Conservation (phyloP, 2,113 vertebrate genomes). For the Lagopus leucura region DNA sequence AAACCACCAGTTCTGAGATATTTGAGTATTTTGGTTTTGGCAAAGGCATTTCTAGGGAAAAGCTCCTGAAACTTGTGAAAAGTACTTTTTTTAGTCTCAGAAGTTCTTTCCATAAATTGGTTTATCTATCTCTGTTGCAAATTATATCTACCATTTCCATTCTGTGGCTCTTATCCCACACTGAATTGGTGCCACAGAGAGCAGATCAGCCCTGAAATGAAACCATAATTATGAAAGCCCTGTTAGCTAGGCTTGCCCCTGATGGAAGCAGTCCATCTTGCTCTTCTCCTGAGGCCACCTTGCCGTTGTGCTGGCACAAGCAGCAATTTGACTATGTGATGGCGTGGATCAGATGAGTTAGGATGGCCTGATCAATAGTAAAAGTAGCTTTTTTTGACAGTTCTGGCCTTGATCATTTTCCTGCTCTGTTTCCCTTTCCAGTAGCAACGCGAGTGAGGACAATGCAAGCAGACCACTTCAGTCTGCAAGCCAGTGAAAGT, state of each 20-base stretch:
- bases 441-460: neutral
- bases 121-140: neutral
- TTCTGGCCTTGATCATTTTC: neutral
- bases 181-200: neutral
- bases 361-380: neutral
- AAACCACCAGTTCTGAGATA: neutral
- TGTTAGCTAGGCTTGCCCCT: neutral
- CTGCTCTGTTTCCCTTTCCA: neutral
- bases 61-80: constrained; percentile 5
- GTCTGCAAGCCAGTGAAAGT: neutral
- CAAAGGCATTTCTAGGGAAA: neutral
- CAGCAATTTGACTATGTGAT: neutral
- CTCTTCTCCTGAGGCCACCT: neutral
- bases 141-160: neutral
- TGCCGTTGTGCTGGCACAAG: neutral
- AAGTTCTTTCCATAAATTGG: neutral
- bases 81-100: neutral
- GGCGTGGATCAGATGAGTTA: neutral
- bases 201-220: neutral
- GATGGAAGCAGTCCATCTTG: neutral
- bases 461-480: neutral
- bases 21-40: constrained; percentile 9
- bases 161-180: neutral
- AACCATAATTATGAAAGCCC: neutral
- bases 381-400: neutral